Base-by-base conservation (phyloP, 2,888 invertebrate genomes). In the Erebia palarica region DNA sequence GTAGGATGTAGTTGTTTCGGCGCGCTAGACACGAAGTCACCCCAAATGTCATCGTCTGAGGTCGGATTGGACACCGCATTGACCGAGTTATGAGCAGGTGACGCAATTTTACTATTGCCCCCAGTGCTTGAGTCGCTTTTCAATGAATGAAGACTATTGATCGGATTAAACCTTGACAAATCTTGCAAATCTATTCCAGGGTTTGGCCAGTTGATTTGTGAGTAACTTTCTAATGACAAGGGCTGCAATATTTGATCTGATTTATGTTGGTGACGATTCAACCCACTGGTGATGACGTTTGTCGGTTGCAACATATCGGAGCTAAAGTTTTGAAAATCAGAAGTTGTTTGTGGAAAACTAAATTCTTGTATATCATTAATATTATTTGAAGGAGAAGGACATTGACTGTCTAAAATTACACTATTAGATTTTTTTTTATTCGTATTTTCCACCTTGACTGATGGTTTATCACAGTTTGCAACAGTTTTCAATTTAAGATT, bases 131-230 rank as follows among this genome's bases (percentile, higher is more conserved):
- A 76, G 74, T 92, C 91, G 71, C 81, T 89, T 81, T 92, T 91
- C 64, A 93, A 81, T 4, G 93, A 90, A 67, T 91, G 88, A 57
- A 94, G 80, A 44, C 90, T 90, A 80, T 93, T 91, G 0, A 94
- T 90, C 36, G 94, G 94, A 80, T 94, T 94, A 68, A 94, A 94
- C 72, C 91, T 82, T 1, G 94, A 92, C 4, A 94, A 82, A 80
- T 94, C 93, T 78, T 93, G 93, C 68, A 93, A 84, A 78, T 93
- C 89, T 76, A 93, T 89, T 27, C 95, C 95, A 14, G 95, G 95
- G 80, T 94, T 94, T 4, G 95, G 95, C 95, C 95, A 95, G 80
- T 94, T 94, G 60, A 95, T 95, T 82, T 94, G 92, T 1, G 94
- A 93, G 79, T 88, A 93, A 76, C 92, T 90, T 78, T 94, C 94